Percentiles rank a stretch among this genome's conserved stretches.
Conservation (phyloP, 2,113 vertebrate species). For the Clupea harengus region DNA sequence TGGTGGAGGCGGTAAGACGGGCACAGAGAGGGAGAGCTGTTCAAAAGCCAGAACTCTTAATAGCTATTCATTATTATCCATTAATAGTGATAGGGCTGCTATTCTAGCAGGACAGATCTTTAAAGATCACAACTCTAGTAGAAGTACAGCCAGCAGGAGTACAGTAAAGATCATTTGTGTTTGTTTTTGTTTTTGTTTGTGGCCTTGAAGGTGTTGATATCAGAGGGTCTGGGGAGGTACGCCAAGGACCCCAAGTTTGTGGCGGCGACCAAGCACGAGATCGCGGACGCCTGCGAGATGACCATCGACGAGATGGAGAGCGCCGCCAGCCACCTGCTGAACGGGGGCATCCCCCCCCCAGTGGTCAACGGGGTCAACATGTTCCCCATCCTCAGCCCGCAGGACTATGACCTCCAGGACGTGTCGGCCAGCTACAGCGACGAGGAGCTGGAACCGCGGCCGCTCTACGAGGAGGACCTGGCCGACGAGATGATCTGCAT, state of each 20-base stretch:
- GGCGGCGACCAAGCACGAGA: conserved; percentile 93
- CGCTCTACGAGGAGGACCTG: conserved; percentile 92
- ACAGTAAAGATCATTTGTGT: neutral
- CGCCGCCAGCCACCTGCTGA: conserved; percentile 92
- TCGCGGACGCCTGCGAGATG: conserved; percentile 96
- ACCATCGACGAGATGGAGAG: conserved; percentile 99
- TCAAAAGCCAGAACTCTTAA: neutral
- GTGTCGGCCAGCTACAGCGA: conserved; percentile 89
- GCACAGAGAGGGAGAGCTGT: neutral
- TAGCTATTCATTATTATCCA: neutral
- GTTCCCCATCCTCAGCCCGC: conserved; percentile 76
- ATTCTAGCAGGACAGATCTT: neutral
- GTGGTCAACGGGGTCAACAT: conserved; percentile 77
- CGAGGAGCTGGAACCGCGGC: conserved; percentile 80
- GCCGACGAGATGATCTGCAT: conserved; percentile 99
- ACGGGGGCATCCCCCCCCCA: conserved; percentile 76
- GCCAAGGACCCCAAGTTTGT: conserved; percentile 98
- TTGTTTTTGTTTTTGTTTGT: conserved; percentile 11
- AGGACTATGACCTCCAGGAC: conserved; percentile 90
- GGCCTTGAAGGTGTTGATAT: conserved; percentile 88
- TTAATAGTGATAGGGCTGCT: neutral
- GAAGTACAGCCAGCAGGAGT: neutral
- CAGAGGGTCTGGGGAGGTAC: conserved; percentile 92
- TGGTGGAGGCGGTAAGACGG: conserved; percentile 94
- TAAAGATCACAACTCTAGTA: neutral